Evolutionary conservation across 2,888 invertebrate species (phyloP).

Genomic region (Scelioninae gen. 1): DNA sequence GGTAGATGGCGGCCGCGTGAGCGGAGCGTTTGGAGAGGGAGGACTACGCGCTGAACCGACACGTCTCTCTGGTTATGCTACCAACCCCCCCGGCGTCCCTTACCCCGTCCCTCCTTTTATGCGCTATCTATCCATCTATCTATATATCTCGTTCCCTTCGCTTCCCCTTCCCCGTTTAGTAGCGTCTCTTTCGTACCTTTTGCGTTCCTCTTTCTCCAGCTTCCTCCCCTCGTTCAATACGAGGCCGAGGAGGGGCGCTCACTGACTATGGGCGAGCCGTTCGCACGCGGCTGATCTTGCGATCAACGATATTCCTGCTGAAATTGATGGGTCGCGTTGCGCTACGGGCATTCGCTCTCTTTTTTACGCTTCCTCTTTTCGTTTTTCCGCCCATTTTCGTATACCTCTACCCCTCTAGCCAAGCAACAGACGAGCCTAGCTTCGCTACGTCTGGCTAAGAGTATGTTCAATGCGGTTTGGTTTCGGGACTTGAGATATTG

Average conservation of each 20-base stretch:
- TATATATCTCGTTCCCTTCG: slow-evolving; percentile 69
- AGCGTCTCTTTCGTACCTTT: slow-evolving; percentile 46
- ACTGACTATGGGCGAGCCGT: slow-evolving; percentile 57
- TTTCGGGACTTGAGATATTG: slow-evolving; percentile 32
- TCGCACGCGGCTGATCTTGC: slow-evolving; percentile 65
- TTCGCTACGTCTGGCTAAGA: neutral
- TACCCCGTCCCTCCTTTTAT: slow-evolving; percentile 62
- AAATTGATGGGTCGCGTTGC: slow-evolving; percentile 56
- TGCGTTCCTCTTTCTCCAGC: slow-evolving; percentile 75
- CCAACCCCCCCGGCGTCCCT: slow-evolving; percentile 68
- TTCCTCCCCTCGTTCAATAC: slow-evolving; percentile 76
- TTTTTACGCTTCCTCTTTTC: slow-evolving; percentile 11
- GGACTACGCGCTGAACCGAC: slow-evolving; percentile 76
- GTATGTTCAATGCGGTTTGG: slow-evolving; percentile 22
- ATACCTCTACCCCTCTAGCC: too few species aligned
- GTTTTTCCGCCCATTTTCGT: slow-evolving; percentile 27
- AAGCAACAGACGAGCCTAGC: too few species aligned
- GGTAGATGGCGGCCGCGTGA: slow-evolving; percentile 71
- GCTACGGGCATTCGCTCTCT: slow-evolving; percentile 34
- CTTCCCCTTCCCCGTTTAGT: slow-evolving; percentile 71
- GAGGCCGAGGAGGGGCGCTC: slow-evolving; percentile 34
- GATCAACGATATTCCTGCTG: slow-evolving; percentile 60
- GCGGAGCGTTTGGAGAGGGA: slow-evolving; percentile 45
- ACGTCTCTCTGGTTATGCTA: slow-evolving; percentile 80
- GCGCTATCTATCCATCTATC: slow-evolving; percentile 72